phyloP scores from a whole-genome alignment of 2,888 invertebrate genomes.

The Maniola hyperantus region DNA sequence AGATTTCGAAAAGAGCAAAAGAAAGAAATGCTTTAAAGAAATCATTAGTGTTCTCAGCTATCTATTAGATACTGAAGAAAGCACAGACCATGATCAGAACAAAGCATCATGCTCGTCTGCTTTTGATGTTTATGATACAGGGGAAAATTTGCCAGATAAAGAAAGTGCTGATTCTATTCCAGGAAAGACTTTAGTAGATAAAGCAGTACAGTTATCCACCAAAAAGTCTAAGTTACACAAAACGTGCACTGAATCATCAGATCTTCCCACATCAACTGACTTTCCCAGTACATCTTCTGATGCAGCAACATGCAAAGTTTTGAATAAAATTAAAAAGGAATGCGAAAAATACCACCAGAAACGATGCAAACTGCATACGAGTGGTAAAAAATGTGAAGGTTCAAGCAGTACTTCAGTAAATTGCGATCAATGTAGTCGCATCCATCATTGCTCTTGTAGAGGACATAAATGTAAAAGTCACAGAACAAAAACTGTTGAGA shows the following conservation, averaged over 20 bases:
- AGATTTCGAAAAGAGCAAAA: conserved; percentile 58
- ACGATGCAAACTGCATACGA: conserved; percentile 54
- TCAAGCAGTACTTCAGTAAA: conserved; percentile 67
- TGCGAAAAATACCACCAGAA: conserved; percentile 72
- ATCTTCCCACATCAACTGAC: conserved; percentile 59
- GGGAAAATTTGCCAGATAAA: conserved; percentile 35
- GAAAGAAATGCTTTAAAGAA: conserved; percentile 72
- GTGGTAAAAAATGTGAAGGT: conserved; percentile 56
- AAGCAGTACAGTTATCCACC: conserved; percentile 54
- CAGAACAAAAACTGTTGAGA: conserved; percentile 56
- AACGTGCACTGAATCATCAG: conserved; percentile 57
- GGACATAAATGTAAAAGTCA: conserved; percentile 62
- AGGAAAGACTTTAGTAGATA: conserved; percentile 50
- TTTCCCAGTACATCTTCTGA: conserved; percentile 65
- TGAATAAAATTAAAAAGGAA: conserved; percentile 71
- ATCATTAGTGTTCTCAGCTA: conserved; percentile 69
- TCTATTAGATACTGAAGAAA: conserved; percentile 71
- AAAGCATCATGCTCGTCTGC: conserved; percentile 35
- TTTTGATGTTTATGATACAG: conserved; percentile 19
- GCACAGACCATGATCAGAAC: conserved; percentile 46
- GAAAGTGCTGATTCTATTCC: conserved; percentile 23
- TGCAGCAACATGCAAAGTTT: conserved; percentile 65
- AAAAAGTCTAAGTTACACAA: conserved; percentile 49
- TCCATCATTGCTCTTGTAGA: conserved; percentile 61
- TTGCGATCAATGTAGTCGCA: conserved; percentile 65